Evolutionary conservation across 2,888 invertebrate genomes (phyloP).

Genomic region (Sesia apiformis): DNA sequence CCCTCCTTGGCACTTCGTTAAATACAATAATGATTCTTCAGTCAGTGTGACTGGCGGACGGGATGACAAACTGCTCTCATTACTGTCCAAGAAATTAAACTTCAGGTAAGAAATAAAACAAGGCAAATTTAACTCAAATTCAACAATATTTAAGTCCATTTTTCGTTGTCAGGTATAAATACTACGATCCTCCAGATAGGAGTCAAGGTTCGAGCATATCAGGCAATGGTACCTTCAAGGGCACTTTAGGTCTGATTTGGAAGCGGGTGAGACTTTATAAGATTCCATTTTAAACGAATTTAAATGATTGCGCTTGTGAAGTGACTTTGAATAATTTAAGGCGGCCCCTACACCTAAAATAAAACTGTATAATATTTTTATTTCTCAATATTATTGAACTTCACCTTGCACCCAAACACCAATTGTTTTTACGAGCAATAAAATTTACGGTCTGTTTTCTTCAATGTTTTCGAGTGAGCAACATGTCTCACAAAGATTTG

Average conservation of each 20-base stretch:
- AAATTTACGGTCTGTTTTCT: too few species aligned
- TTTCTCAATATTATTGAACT: too few species aligned
- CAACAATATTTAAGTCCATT: background rate
- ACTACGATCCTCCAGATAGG: conserved; percentile 82
- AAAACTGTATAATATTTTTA: too few species aligned
- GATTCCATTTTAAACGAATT: background rate
- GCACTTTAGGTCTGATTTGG: conserved; percentile 82
- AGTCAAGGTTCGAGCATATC: conserved; percentile 80
- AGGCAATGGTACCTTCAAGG: conserved; percentile 79
- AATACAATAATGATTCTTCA: conserved; percentile 71
- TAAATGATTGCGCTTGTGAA: background rate
- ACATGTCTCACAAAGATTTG: too few species aligned
- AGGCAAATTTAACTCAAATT: background rate
- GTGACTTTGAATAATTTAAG: background rate
- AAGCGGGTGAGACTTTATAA: conserved; percentile 67
- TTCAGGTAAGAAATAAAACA: conserved; percentile 65
- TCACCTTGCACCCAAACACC: too few species aligned
- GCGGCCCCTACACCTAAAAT: too few species aligned
- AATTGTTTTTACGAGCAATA: too few species aligned
- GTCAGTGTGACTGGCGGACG: conserved; percentile 80
- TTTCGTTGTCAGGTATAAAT: conserved; percentile 66
- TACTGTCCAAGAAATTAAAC: conserved; percentile 79
- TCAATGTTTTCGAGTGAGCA: too few species aligned
- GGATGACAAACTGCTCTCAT: conserved; percentile 79
- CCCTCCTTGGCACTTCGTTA: conserved; percentile 86